Percentiles rank a stretch among this genome's conserved stretches.
phyloP scores from a whole-genome alignment of 1,140 invertebrate species.

The Gyrodactylus bullatarudis region DNA sequence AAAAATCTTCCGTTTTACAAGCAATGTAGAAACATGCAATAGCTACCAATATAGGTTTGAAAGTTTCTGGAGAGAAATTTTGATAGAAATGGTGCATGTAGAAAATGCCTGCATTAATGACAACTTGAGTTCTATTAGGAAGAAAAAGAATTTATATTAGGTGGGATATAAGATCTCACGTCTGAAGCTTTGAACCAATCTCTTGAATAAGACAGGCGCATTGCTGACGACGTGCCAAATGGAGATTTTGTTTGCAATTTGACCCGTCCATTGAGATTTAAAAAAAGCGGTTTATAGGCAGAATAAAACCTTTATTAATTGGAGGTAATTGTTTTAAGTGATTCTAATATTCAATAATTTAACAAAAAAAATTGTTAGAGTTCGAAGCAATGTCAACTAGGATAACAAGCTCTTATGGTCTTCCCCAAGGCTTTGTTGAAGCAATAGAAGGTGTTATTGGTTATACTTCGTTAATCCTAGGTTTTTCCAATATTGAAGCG shows the following conservation, averaged over 20 bases:
- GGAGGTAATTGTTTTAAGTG: no score
- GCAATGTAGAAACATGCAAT: slow-evolving; percentile 1
- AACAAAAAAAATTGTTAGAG: no score
- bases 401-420: not conserved
- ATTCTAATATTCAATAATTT: no score
- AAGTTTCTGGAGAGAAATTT: not conserved
- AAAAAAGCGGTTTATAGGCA: not conserved
- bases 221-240: not conserved
- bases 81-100: slow-evolving; percentile 4
- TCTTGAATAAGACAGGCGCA: slow-evolving; percentile 2
- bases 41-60: not conserved
- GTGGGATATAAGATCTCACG: not conserved
- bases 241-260: slow-evolving; percentile 1
- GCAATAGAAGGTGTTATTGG: not conserved
- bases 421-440: not conserved
- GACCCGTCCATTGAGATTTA: not conserved
- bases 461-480: not conserved
- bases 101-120: not conserved
- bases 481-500: not conserved
- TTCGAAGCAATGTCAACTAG: not conserved
- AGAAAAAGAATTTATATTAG: not conserved
- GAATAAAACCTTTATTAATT: no score
- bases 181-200: not conserved
- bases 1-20: slow-evolving; percentile 3
- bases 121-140: not conserved